phyloP scores from a whole-genome alignment of 2,888 invertebrate species.

The Polymixis lichenea region DNA sequence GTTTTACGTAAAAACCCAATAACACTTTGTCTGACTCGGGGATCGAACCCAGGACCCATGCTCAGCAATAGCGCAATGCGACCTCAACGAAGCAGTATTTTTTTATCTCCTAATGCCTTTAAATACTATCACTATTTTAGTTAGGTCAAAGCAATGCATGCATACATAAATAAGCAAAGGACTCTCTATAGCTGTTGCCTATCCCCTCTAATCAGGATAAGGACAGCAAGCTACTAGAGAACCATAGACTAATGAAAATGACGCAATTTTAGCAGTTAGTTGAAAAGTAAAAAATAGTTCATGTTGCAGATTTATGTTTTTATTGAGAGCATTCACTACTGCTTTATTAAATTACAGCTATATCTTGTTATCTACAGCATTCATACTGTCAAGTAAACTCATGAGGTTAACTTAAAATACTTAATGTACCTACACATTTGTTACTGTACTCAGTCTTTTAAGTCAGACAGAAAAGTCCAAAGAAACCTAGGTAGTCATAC shows the following conservation, averaged over 20 bases:
- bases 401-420: constrained; percentile 14
- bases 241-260: neutral
- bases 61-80: no score
- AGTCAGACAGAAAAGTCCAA: constrained; percentile 5
- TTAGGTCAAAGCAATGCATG: no score
- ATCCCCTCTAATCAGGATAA: neutral
- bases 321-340: constrained; percentile 3
- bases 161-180: no score
- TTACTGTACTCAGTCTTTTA: neutral
- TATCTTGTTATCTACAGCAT: constrained; percentile 1
- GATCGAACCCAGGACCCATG: neutral
- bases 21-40: no score
- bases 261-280: neutral
- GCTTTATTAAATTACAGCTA: constrained; percentile 8
- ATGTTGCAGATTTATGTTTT: neutral
- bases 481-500: constrained; percentile 16
- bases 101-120: neutral
- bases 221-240: neutral
- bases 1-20: no score
- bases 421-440: neutral
- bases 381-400: constrained; percentile 26
- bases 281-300: neutral
- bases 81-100: neutral
- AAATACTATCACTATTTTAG: neutral
- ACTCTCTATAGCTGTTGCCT: neutral